phyloP scores from a whole-genome alignment of 2,797 vertebrate genomes.

The Cryptoblepharus egeriae region DNA sequence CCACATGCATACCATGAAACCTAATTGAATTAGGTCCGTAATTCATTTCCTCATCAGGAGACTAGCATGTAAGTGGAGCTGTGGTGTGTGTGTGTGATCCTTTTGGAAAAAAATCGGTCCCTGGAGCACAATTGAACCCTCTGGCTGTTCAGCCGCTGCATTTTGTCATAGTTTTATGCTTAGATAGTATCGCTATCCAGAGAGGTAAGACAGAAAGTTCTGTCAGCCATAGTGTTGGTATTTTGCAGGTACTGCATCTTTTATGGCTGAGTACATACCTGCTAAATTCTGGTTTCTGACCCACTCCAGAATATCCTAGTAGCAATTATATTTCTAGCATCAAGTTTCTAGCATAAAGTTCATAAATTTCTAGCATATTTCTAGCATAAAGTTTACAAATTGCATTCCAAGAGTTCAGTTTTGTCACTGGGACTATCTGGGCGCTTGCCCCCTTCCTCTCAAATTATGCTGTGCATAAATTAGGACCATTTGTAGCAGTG shows the following conservation, averaged over 20 bases:
- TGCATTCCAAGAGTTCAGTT: neutral
- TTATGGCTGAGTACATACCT: neutral
- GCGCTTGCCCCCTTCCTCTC: neutral
- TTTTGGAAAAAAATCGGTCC: neutral
- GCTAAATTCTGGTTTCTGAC: neutral
- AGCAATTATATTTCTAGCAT: neutral
- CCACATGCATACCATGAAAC: neutral
- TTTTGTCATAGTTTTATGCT: neutral
- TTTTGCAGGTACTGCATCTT: neutral
- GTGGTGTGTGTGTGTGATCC: accelerated
- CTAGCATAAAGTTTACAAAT: neutral
- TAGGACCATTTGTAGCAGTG: neutral
- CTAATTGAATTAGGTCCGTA: neutral
- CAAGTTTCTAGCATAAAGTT: neutral
- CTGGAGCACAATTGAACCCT: accelerated
- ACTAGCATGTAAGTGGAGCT: neutral
- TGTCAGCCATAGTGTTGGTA: neutral
- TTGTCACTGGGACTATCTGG: neutral
- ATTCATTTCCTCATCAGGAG: neutral
- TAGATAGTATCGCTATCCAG: neutral
- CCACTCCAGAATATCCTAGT: neutral
- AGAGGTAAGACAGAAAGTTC: too few relatives aligned
- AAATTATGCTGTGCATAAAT: neutral
- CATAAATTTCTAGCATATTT: neutral
- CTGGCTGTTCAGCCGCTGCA: neutral